Evolutionary conservation across 2,888 invertebrate genomes (phyloP).

Genomic region (Cepaea hortensis): DNA sequence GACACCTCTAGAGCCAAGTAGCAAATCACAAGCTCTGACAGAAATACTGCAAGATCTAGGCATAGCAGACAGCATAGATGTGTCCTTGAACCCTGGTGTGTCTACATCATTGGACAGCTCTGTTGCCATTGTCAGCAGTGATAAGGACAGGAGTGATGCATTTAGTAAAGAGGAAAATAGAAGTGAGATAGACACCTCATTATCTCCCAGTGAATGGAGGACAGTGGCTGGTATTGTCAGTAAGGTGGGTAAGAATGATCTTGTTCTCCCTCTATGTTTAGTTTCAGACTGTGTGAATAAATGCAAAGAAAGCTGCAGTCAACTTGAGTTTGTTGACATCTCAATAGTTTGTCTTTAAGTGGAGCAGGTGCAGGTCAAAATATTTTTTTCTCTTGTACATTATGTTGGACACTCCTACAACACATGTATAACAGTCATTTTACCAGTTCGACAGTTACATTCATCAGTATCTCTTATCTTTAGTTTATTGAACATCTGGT

Average conservation of each 20-base stretch:
- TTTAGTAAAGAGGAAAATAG: neutral
- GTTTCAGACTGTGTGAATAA: neutral
- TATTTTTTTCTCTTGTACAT: too few relatives aligned
- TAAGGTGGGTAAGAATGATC: neutral
- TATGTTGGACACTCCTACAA: neutral
- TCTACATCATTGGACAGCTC: neutral
- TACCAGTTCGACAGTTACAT: too few relatives aligned
- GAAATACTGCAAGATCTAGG: conserved; percentile 38
- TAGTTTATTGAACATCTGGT: too few relatives aligned
- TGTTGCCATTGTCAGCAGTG: neutral
- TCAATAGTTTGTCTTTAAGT: too few relatives aligned
- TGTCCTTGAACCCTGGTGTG: neutral
- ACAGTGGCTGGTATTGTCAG: neutral
- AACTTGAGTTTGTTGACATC: too few relatives aligned
- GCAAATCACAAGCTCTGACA: conserved; percentile 40
- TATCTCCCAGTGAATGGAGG: neutral
- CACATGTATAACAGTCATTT: neutral
- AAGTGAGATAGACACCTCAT: neutral
- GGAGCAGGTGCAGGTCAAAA: too few relatives aligned
- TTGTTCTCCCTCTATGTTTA: neutral
- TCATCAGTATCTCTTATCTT: too few relatives aligned
- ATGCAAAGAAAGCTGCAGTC: too few relatives aligned
- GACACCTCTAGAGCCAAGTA: conserved; percentile 26
- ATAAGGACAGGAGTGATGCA: neutral
- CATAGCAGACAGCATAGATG: conserved; percentile 14